Conservation (phyloP, 2,797 vertebrate species). For the Morelia viridis region DNA sequence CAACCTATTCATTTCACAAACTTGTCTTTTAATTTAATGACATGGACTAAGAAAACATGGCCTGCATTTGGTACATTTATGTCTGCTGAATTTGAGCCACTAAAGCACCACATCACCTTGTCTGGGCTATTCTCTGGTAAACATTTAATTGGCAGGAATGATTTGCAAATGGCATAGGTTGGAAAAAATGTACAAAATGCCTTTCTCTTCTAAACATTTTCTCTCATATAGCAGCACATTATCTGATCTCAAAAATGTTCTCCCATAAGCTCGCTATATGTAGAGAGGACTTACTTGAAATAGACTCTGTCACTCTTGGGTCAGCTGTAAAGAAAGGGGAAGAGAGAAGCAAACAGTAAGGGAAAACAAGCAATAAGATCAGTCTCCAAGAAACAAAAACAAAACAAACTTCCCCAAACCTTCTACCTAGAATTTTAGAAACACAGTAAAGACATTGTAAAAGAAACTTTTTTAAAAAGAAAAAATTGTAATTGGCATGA, state of each 20-base stretch:
- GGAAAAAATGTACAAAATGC: conserved; percentile 51
- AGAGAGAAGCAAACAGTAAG: conserved; percentile 17
- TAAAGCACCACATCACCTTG: conserved; percentile 9
- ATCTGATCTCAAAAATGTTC: conserved; percentile 46
- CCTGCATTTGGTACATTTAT: conserved; percentile 40
- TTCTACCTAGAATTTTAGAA: not conserved
- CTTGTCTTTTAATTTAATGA: conserved; percentile 45
- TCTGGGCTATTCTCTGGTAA: conserved; percentile 53
- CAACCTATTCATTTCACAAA: conserved; percentile 43
- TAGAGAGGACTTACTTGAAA: conserved; percentile 82
- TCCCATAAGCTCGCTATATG: conserved; percentile 22
- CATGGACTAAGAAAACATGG: conserved; percentile 57
- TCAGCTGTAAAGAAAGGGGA: conserved; percentile 79
- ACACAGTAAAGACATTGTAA: not conserved
- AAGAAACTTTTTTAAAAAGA: not conserved
- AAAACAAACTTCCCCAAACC: conserved; percentile 22
- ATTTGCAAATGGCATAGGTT: conserved; percentile 40
- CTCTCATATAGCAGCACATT: not conserved
- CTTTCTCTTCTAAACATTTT: conserved; percentile 32
- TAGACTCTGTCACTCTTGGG: conserved; percentile 90
- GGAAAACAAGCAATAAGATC: conserved; percentile 46
- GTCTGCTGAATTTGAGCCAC: conserved; percentile 55
- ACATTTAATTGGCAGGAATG: conserved; percentile 62
- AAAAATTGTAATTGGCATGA: conserved; percentile 14
- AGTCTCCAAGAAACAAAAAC: conserved; percentile 42